Evolutionary conservation across 2,797 vertebrate genomes (phyloP).

Genomic region (Eupleurogrammus muticus): DNA sequence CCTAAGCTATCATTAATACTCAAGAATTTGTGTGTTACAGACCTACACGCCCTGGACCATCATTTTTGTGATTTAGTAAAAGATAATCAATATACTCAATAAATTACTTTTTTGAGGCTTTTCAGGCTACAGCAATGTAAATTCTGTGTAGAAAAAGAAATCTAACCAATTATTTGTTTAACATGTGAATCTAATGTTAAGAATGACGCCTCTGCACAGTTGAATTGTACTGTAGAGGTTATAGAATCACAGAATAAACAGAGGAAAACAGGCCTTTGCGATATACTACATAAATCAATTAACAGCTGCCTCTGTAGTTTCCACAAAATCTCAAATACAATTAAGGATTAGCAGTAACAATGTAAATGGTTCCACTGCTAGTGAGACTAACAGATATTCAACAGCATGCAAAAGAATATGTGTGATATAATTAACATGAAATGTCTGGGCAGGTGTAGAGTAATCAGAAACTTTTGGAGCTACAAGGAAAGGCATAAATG

Average conservation of each 20-base stretch:
- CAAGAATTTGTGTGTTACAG: too few relatives aligned
- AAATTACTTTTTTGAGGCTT: background rate
- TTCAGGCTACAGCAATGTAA: background rate
- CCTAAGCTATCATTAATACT: too few relatives aligned
- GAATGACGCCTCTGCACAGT: slow-evolving; percentile 4
- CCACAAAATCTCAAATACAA: slow-evolving; percentile 61
- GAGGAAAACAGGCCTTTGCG: slow-evolving; percentile 38
- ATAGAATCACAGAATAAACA: slow-evolving; percentile 1
- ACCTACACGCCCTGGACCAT: too few relatives aligned
- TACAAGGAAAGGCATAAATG: background rate
- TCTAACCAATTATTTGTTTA: too few relatives aligned
- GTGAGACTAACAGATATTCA: slow-evolving; percentile 30
- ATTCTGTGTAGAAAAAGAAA: background rate
- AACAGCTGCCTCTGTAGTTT: slow-evolving; percentile 55
- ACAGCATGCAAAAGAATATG: slow-evolving; percentile 42
- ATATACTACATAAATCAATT: slow-evolving; percentile 66
- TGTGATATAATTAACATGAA: slow-evolving; percentile 31
- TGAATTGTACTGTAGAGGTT: slow-evolving; percentile 23
- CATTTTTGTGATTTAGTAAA: too few relatives aligned
- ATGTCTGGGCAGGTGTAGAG: background rate
- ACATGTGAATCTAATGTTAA: background rate
- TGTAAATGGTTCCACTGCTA: slow-evolving; percentile 41
- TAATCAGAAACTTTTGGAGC: slow-evolving; percentile 1
- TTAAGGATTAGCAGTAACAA: slow-evolving; percentile 55
- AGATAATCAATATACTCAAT: too few relatives aligned